These are phyloP conservation scores for Etia nguti DNA, from an alignment of 2,113 vertebrate species.

Conservation along the genomic window DNA sequence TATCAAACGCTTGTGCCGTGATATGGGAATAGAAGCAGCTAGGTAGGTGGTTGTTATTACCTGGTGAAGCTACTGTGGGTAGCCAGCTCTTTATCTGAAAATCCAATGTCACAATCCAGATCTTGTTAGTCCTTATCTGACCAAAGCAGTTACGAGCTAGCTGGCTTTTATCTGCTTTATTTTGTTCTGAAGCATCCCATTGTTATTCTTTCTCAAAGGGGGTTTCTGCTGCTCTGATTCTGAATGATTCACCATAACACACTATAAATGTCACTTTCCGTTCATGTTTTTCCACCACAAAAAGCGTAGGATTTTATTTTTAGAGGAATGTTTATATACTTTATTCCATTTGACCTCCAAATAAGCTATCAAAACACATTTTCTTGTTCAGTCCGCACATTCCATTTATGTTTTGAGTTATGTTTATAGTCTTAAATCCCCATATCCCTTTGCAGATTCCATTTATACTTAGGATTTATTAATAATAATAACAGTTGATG, in stretches of 20 bases:
- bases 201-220: background rate
- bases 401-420: conserved; percentile 23
- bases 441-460: conserved; percentile 14
- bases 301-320: background rate
- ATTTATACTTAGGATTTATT: conserved; percentile 15
- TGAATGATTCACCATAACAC: background rate
- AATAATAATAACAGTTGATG: conserved; percentile 53
- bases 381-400: conserved; percentile 36
- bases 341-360: conserved; percentile 6
- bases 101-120: conserved; percentile 7
- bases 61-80: background rate
- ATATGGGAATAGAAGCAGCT: background rate
- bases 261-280: background rate
- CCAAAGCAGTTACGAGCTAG: background rate
- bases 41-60: conserved; percentile 9
- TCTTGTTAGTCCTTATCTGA: conserved; percentile 18
- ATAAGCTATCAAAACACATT: conserved; percentile 25
- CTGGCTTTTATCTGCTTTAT: conserved; percentile 1
- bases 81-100: background rate
- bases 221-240: background rate
- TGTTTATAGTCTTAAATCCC: conserved; percentile 32
- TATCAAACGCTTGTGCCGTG: background rate
- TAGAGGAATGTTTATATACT: conserved; percentile 1
- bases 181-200: conserved; percentile 1
- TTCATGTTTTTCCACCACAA: background rate